phyloP scores from a whole-genome alignment of 2,888 invertebrate species.

The Calliopum simillimum region DNA sequence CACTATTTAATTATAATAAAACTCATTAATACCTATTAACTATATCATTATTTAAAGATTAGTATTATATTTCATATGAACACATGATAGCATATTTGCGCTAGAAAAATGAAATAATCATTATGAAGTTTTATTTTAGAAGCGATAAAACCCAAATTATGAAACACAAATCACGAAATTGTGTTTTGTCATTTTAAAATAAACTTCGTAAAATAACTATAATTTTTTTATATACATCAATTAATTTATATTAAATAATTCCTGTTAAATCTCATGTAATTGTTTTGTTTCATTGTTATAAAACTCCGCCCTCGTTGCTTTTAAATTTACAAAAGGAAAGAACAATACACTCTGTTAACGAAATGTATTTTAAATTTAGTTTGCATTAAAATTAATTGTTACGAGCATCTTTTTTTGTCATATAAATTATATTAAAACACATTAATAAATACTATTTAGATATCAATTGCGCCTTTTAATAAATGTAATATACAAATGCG shows the following conservation, averaged over 20 bases:
- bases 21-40: conserved; percentile 5
- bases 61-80: conserved; percentile 19
- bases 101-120: neutral
- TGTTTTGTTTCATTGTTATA: conserved; percentile 12
- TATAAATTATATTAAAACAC: conserved; percentile 30
- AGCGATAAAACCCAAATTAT: conserved; percentile 8
- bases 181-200: conserved; percentile 15
- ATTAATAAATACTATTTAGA: conserved; percentile 35
- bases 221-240: conserved; percentile 9
- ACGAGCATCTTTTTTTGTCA: conserved; percentile 34
- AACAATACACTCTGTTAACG: conserved; percentile 24
- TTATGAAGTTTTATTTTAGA: conserved; percentile 10
- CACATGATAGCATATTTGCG: neutral
- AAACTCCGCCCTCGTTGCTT: neutral
- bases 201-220: conserved; percentile 24
- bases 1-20: conserved; percentile 10
- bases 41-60: conserved; percentile 22
- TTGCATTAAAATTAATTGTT: conserved; percentile 36
- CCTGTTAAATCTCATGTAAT: conserved; percentile 24
- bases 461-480: conserved; percentile 7
- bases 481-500: too few relatives aligned
- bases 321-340: neutral
- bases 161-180: conserved; percentile 4
- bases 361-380: conserved; percentile 24
- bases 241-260: conserved; percentile 1